Percentiles rank a stretch among this genome's conserved stretches.
These are phyloP conservation scores for Orussus abietinus DNA, from an alignment of 1,140 invertebrate genomes.

Conservation along the genomic window DNA sequence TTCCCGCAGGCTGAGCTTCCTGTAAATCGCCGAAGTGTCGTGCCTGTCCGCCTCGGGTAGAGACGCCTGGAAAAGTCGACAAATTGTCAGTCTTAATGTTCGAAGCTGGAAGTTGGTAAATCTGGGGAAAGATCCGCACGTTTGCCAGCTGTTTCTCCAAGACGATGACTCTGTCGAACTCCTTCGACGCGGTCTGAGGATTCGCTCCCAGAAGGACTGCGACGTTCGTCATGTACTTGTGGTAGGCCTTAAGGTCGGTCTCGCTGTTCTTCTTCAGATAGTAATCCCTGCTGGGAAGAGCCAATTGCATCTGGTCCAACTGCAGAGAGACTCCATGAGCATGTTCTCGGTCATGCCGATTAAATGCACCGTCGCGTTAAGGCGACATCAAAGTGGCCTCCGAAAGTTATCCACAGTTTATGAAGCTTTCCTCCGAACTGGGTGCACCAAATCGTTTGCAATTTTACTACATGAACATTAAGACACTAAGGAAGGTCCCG, in stretches of 20 bases:
- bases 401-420: no score
- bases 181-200: slow-evolving; percentile 57
- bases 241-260: slow-evolving; percentile 67
- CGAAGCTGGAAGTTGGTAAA: slow-evolving; percentile 3
- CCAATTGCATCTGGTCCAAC: slow-evolving; percentile 79
- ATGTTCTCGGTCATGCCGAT: not conserved
- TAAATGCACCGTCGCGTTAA: slow-evolving; percentile 4
- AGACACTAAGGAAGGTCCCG: no score
- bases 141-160: slow-evolving; percentile 78
- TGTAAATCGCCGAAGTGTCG: slow-evolving; percentile 75
- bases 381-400: no score
- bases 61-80: slow-evolving; percentile 57
- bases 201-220: slow-evolving; percentile 71
- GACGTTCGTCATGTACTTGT: slow-evolving; percentile 74
- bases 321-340: slow-evolving; percentile 39
- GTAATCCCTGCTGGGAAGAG: slow-evolving; percentile 77
- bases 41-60: slow-evolving; percentile 77
- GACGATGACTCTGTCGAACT: slow-evolving; percentile 67
- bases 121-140: slow-evolving; percentile 49
- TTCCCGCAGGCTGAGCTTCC: slow-evolving; percentile 64
- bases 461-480: no score
- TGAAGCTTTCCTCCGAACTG: no score
- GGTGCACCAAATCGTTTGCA: no score
- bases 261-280: slow-evolving; percentile 70
- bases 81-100: not conserved